A percentile compares a stretch with the other conserved stretches of the same genome.
Conservation (phyloP, 2,797 vertebrate species). For the Argentina silus region DNA sequence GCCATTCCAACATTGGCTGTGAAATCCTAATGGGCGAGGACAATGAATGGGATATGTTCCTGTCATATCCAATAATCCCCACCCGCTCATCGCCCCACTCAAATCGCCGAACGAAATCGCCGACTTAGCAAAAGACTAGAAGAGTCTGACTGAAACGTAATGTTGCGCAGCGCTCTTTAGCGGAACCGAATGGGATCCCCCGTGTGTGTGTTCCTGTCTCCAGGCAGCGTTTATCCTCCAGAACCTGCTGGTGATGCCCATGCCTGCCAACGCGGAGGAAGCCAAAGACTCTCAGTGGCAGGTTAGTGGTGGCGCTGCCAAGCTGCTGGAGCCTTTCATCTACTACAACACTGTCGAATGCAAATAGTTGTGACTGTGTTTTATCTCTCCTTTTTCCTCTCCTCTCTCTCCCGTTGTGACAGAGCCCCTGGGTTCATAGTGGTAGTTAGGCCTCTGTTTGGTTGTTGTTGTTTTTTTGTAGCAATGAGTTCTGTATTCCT, state of each 20-base stretch:
- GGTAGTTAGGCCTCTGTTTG: conserved; percentile 9
- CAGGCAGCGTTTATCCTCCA: conserved; percentile 97
- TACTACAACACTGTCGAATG: background rate
- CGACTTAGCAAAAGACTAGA: too few relatives aligned
- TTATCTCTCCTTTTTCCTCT: background rate
- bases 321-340: conserved; percentile 28
- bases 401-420: background rate
- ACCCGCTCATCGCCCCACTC: too few relatives aligned
- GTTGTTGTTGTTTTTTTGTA: too few relatives aligned
- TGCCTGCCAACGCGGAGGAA: conserved; percentile 84
- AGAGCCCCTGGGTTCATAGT: conserved; percentile 16
- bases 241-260: conserved; percentile 93
- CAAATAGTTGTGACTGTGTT: background rate
- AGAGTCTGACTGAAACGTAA: too few relatives aligned
- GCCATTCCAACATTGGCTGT: too few relatives aligned
- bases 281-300: conserved; percentile 88
- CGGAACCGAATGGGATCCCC: too few relatives aligned
- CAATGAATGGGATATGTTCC: too few relatives aligned
- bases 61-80: too few relatives aligned
- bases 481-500: background rate
- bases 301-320: conserved; percentile 78
- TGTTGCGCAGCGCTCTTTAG: too few relatives aligned
- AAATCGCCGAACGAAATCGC: too few relatives aligned
- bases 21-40: too few relatives aligned
- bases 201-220: conserved; percentile 48